Evolutionary conservation across 2,113 vertebrate genomes (phyloP), one percentile per base, ranked within the genome.

Genomic region (Talpa occidentalis): DNA sequence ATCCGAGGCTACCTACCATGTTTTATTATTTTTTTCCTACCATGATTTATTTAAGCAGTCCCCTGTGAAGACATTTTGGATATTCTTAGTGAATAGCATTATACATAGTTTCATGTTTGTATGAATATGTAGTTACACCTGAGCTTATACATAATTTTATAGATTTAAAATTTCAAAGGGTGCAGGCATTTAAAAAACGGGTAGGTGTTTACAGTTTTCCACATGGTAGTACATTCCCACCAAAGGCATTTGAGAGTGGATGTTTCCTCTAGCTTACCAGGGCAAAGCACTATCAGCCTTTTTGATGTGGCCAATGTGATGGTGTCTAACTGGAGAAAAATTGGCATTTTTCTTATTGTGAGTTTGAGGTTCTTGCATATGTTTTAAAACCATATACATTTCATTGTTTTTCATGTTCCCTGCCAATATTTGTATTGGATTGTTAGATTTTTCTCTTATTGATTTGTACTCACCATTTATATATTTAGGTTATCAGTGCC

Each of bases 331-430:
- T 84, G 74, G 64, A 56, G 67, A 89, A 40, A 95, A 81, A 93
- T 2, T 84, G 72, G 12, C 12, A 24, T 94, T 95, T 90, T 95
- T 88, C 49, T 80, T 76, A 90, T 32, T 44, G 12, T 60, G 49
- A 94, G 8, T 92, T 78, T 73, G 73, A 62, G 37, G 8, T 77
- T 44, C 21, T 87, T 72, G 78, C 52, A 54, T 66, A 79, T 76
- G 24, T 94, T 80, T 70, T 76, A 90, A 93, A 93, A 2, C 32
- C 49, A 84, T 52, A 37, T 81, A 3, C 95, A 95, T 88, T 90
- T 96, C 49, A 96, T 94, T 93, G 96, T 94, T 78, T 95, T 81
- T 92, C 64, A 64, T 70, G 81, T 64, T 87, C 42, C 37, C 87
- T 92, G 77, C 77, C 35, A 92, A n/a, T 49, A 74, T 94, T 92